A percentile compares a stretch with the other conserved stretches of the same genome.
Conservation (phyloP, 1,140 invertebrate species). For the Magallana ariakensis region DNA sequence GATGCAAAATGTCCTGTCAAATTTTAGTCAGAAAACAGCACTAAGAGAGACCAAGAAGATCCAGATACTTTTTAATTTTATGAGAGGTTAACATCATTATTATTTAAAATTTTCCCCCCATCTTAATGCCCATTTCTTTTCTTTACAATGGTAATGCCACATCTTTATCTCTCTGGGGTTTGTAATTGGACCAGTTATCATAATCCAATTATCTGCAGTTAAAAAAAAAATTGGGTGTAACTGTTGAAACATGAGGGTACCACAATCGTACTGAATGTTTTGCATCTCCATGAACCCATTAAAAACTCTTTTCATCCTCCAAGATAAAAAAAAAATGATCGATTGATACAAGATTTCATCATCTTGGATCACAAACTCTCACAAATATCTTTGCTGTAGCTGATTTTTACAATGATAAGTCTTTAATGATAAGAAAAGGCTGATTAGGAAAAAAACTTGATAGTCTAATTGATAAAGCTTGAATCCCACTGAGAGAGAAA, state of each 20-base stretch:
- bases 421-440: background rate
- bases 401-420: background rate
- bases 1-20: constrained; percentile 13
- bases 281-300: background rate
- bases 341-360: background rate
- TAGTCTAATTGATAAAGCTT: constrained; percentile 29
- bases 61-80: background rate
- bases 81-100: background rate
- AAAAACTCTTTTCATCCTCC: background rate
- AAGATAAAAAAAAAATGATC: background rate
- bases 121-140: background rate
- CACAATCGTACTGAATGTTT: too few species aligned
- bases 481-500: background rate
- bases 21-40: too few species aligned
- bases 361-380: background rate
- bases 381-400: constrained; percentile 13
- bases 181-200: too few species aligned
- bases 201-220: too few species aligned
- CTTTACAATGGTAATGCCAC: too few species aligned
- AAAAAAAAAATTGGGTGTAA: too few species aligned
- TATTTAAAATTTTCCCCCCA: background rate
- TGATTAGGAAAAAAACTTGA: constrained; percentile 17
- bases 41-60: too few species aligned
- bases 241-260: too few species aligned
- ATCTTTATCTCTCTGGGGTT: too few species aligned